Base-by-base conservation (phyloP, 1,140 invertebrate genomes). In the Delia radicum region DNA sequence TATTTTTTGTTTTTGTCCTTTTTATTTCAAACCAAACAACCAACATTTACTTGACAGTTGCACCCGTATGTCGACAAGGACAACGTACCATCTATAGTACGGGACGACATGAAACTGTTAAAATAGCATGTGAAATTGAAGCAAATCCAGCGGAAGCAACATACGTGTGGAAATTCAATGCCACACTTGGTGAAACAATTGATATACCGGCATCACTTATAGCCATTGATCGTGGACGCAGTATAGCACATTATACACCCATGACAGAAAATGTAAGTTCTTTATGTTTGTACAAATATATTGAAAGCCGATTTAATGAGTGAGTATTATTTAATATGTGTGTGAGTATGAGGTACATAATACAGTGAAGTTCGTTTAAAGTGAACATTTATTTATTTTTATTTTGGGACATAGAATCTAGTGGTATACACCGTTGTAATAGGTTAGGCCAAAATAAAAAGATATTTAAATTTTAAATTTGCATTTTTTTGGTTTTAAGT, bases 141-240 rank as follows among this genome's bases (percentile, higher is more conserved):
- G 93, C 94, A n/a, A 95, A 95, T 87, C 94, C 95, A 76, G 87
- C 90, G 77, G 91, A 92, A 75, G 87, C 93, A 8, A 88, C 86
- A 75, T 94, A 93, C 83, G 89, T 88, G 48, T 94, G 93, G 93
- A 93, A 91, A 85, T 94, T 94, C 87, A 94, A 94, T 87, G 93
- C 93, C 81, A 91, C 90, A 18, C 90, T 89, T 76, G 88, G 89
- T 78, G 91, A 92, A 75, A 89, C 89, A 4, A 87, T 92, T 73
- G 91, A 93, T 82, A 90, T 93, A 77, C 89, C 91, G 0, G 88
- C 89, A 63, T 90, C 87, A 33, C 87, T 89, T 75, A 88, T 91
- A 72, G 87, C 87, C 74, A 88, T 87, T 71, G 91, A 91, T 71
- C 88, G 88, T n/a, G 87, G 88, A 15, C 87, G 88, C n/a, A 92